Base-by-base conservation (phyloP, 2,888 invertebrate species). In the Meloe dianella region DNA sequence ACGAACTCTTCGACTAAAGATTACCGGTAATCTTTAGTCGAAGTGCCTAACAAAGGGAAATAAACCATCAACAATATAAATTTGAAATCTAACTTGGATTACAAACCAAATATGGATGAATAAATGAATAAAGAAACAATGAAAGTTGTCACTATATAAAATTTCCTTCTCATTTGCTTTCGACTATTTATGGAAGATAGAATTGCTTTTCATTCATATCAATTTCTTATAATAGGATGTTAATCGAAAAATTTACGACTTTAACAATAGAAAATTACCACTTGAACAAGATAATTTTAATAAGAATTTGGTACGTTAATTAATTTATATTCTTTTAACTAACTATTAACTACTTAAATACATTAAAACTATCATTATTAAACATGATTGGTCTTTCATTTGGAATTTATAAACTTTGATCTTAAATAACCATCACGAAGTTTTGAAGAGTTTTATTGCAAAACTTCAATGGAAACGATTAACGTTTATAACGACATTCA, bases 1-100 rank as follows among this genome's bases (percentile, higher is more conserved):
- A 60, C 60, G 60, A 60, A 60, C 60, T 60, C 24, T 38, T 7
- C 9, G 6, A 8, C 2, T 59, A 22, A 17, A 7, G n/a, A n/a
- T n/a, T 47, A 17, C 20, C 3, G 20, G 2, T n/a, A 20, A n/a
- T 17, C 0, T 7, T 4, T 10, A 38, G 38, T 38, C 12, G 5
- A 5, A 6, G 14, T 38, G 4, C 5, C 7, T 12, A 17, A 41
- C 17, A 41, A 6, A 41, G 17, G 2, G 17, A 47, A 47, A 47
- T 20, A 8, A 2, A 47, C 47, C 10, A 20, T 8, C 10, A 20
- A 47, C 9, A 20, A 35, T 35, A 12, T 35, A 5, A n/a, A 3
- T 12, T 35, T 35, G 5, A 35, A 58, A 58, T 58, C 58, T 32
- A 29, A 27, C 27, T 56, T 24, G n/a, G 2, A 41, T 17, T 17